Evolutionary conservation across 1,140 invertebrate species (phyloP), one percentile per base, ranked within the genome.

Genomic region (Drosophila nasuta): DNA sequence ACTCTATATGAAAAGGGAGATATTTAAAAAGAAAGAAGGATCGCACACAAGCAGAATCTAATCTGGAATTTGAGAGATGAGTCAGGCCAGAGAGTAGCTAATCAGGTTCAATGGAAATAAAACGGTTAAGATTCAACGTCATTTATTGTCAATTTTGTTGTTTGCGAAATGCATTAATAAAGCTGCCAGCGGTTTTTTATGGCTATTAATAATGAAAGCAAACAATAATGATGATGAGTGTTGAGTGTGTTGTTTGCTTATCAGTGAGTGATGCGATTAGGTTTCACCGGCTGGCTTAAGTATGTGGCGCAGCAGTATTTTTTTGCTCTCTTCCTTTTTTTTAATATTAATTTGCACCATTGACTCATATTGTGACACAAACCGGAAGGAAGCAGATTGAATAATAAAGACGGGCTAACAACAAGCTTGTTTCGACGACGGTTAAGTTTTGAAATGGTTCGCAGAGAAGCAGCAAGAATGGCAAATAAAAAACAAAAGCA

Each of bases 381-480:
- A 65, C 82, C 75, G 82, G 79, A 86, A 86, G 73, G 49, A 59
- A 58, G 15, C 41, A 52, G 48, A 52, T 30, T 28, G 17, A 52
- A 62, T 3, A 59, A 64, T 6, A 45, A 1, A 11, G 6, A 48
- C 46, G 56, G 20, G 25, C 49, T 30, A 51, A 49, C 25, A 48
- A 28, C 10, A 8, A 17, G 20, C 20, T 25, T 25, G 20, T 25
- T 25, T 25, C 25, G 30, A 62, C 67, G 75, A 69, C 76, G 73
- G 69, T 86, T 87, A 82, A 52, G 72, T 72, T 82, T 85, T n/a
- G 58, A 75, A 85, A 78, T 38, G 30, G 56, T 35, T 33, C 7
- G n/a, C 3, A 41, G 60, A 60, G 25, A 45, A 13, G 17, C 57
- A 73, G 35, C 63, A 60, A 13, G 43, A 74, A 62, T 45, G 71